Percentiles rank a stretch among this genome's conserved stretches.
These are phyloP conservation scores for Siniperca undulata DNA, from an alignment of 2,797 vertebrate species.

Conservation along the genomic window DNA sequence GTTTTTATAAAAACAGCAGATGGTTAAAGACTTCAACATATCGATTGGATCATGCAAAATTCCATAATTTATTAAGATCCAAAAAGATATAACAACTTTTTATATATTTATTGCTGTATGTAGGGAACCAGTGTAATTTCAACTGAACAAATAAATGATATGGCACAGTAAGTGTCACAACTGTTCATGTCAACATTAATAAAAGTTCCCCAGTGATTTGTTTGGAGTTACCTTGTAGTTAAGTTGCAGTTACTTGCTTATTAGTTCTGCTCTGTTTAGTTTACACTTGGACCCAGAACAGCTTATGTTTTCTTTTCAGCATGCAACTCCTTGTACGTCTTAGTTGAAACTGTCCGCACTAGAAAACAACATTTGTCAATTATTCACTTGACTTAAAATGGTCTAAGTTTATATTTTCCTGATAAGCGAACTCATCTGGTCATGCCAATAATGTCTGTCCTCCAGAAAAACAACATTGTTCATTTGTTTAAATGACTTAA, in stretches of 20 bases:
- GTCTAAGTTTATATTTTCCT: neutral
- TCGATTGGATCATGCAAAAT: neutral
- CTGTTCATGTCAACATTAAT: neutral
- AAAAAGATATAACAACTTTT: neutral
- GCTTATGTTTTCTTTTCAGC: no score
- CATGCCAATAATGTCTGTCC: neutral
- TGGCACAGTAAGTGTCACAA: neutral
- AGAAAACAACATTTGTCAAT: neutral
- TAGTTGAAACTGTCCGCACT: neutral
- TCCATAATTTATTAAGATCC: neutral
- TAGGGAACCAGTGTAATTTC: neutral
- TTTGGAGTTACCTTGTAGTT: neutral
- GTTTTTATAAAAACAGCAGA: slow-evolving; percentile 23
- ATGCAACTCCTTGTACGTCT: no score
- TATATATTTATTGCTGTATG: neutral
- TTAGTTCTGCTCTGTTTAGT: neutral
- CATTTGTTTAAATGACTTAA: neutral
- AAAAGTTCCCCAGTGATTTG: neutral
- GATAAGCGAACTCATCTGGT: neutral
- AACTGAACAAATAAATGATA: neutral
- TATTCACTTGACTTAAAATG: neutral
- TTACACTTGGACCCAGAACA: no score
- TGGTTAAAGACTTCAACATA: neutral
- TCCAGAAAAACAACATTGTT: neutral
- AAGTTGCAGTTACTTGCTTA: neutral